Evolutionary conservation across 2,888 invertebrate genomes (phyloP), one percentile per base, ranked within the genome.

Genomic region (Mesorhabditis spiculigera): DNA sequence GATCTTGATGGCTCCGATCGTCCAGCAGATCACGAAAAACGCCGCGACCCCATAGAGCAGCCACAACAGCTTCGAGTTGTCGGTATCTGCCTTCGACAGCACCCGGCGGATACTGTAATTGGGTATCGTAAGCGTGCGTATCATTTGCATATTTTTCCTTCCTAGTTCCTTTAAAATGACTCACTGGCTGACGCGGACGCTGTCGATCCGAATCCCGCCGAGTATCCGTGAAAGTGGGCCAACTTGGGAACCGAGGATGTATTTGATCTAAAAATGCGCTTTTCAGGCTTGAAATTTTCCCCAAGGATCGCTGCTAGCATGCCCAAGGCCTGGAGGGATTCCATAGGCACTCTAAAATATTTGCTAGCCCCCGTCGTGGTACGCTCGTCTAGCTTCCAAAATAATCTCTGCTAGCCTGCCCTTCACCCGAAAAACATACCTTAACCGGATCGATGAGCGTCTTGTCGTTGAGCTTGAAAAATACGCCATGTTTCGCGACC

Each of bases 141-240:
- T n/a, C n/a, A n/a, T 28, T 1, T 28, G 28, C 28, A 28, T 28
- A 28, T 28, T 28, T 28, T 28, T 28, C 28, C 28, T 28, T 28
- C 28, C 28, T 1, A 3, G 28, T 28, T 28, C 28, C 28, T 28
- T 28, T 28, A 28, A 28, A 76, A 28, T 42, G 72, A 71, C 62
- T 78, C 42, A 16, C 74, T 66, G 4, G 75, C 68, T 4, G 73
- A 28, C 73, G 4, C 80, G 68, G 8, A 80, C 77, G 67, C 77
- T 78, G 50, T 82, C 81, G 28, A 85, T 78, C 62, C 72, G 73
- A 42, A 85, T 78, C 43, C 85, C 85, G 5, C 85, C 85, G 4
- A 85, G 73, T 10, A 84, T 80, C 13, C 85, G 75, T n/a, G 81
- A 76, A 8, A 85, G 73, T 8, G 85, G 83, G 2, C 71, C 78